Evolutionary conservation across 2,888 invertebrate species (phyloP).

Genomic region (Argynnis bischoffii): DNA sequence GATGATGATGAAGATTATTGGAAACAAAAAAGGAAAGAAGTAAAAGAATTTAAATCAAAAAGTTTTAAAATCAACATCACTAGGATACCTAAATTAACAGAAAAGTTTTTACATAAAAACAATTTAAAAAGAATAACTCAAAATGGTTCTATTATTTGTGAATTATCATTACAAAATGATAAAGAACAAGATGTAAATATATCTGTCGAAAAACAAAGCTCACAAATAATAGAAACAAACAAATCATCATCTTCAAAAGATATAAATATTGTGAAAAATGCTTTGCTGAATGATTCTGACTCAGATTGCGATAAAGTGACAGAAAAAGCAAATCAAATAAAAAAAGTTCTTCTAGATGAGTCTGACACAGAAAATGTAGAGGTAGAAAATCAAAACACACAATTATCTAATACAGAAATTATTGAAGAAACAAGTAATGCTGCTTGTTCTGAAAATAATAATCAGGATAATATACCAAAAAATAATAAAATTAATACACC

Average conservation of each 20-base stretch:
- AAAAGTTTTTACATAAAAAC: constrained; percentile 50
- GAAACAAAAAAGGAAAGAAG: constrained; percentile 52
- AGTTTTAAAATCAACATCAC: constrained; percentile 53
- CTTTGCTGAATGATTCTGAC: constrained; percentile 50
- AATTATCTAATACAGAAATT: background rate
- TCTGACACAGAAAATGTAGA: constrained; percentile 48
- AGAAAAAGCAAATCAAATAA: constrained; percentile 31
- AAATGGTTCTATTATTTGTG: constrained; percentile 50
- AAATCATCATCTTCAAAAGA: constrained; percentile 31
- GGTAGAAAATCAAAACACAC: constrained; percentile 30
- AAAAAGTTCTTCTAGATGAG: constrained; percentile 42
- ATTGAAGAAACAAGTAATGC: constrained; percentile 17
- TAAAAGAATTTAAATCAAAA: constrained; percentile 59
- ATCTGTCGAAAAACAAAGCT: constrained; percentile 6
- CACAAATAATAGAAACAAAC: constrained; percentile 20
- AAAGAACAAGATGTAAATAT: constrained; percentile 6
- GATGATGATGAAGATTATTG: constrained; percentile 45
- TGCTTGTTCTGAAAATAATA: constrained; percentile 28
- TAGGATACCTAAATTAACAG: constrained; percentile 55
- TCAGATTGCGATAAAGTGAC: constrained; percentile 39
- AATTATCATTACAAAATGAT: constrained; percentile 31
- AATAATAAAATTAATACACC: constrained; percentile 26
- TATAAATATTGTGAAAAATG: constrained; percentile 39
- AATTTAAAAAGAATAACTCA: constrained; percentile 56
- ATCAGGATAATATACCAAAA: background rate